Evolutionary conservation across 1,140 invertebrate species (phyloP).

Genomic region (Octopus bimaculoides): DNA sequence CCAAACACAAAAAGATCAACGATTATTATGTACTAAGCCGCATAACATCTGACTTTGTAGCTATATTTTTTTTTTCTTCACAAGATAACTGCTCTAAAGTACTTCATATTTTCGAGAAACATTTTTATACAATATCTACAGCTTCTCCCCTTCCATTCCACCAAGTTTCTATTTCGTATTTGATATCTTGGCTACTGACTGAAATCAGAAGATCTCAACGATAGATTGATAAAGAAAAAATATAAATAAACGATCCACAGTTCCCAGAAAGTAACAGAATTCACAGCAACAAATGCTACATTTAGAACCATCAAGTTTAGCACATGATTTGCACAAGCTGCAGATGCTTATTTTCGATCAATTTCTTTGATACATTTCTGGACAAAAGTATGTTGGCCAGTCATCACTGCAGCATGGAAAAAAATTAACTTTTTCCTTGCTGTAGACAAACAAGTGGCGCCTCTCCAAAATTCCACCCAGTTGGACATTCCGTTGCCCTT

Average conservation of each 20-base stretch:
- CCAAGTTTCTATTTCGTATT: slow-evolving; percentile 4
- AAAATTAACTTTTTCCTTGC: too few relatives aligned
- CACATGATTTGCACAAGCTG: not conserved
- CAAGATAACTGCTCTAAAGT: not conserved
- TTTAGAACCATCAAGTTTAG: not conserved
- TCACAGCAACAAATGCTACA: not conserved
- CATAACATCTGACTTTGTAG: not conserved
- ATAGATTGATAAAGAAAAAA: not conserved
- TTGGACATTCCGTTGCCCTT: too few relatives aligned
- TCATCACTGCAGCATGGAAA: not conserved
- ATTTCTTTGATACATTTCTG: slow-evolving; percentile 1
- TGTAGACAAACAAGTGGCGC: too few relatives aligned
- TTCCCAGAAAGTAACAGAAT: slow-evolving; percentile 5
- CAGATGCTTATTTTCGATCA: not conserved
- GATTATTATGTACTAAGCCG: not conserved
- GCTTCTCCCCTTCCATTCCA: not conserved
- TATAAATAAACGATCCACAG: not conserved
- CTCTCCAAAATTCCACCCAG: too few relatives aligned
- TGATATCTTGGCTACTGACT: not conserved
- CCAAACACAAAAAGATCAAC: not conserved
- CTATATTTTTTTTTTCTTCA: not conserved
- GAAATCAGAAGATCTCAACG: slow-evolving; percentile 4
- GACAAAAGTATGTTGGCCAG: not conserved
- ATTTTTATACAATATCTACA: not conserved
- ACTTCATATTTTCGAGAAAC: not conserved